Conservation (phyloP, 2,797 vertebrate species). For the Arnoldichthys spilopterus region DNA sequence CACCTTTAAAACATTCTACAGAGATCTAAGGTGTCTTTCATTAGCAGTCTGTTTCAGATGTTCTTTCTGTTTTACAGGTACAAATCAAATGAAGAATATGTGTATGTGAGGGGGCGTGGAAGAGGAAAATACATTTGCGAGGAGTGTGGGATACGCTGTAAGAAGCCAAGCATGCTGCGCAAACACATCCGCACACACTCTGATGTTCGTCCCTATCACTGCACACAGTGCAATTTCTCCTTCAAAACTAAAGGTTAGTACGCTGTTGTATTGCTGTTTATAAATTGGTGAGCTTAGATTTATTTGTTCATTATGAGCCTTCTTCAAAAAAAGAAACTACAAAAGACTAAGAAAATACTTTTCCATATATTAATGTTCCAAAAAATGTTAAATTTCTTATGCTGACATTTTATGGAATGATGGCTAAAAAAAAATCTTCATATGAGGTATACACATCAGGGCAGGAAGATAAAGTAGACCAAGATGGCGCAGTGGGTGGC, state of each 20-base stretch:
- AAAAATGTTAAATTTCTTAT: too few species aligned
- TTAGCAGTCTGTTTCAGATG: not conserved
- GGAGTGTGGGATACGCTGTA: slow-evolving; percentile 98
- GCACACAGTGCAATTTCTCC: slow-evolving; percentile 97
- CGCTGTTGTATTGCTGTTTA: not conserved
- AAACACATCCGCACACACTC: slow-evolving; percentile 99
- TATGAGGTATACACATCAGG: too few species aligned
- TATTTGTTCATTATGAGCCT: not conserved
- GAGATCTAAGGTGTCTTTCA: not conserved
- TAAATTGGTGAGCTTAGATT: not conserved
- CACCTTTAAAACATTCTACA: not conserved
- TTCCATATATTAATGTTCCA: too few species aligned
- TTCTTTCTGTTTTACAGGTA: slow-evolving; percentile 77
- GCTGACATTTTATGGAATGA: too few species aligned
- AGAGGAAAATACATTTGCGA: slow-evolving; percentile 98
- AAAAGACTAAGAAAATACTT: too few species aligned
- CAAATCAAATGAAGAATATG: slow-evolving; percentile 98
- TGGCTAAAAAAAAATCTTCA: too few species aligned
- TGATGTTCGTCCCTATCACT: slow-evolving; percentile 96
- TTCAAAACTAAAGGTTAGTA: slow-evolving; percentile 98
- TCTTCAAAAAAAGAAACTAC: too few species aligned
- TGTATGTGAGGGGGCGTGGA: slow-evolving; percentile 95
- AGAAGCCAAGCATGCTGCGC: slow-evolving; percentile 99
- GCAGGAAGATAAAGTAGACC: too few species aligned
- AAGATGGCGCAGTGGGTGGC: too few species aligned